These are phyloP conservation scores for Caradrina clavipalpis DNA, from an alignment of 2,888 invertebrate genomes.

Conservation along the genomic window DNA sequence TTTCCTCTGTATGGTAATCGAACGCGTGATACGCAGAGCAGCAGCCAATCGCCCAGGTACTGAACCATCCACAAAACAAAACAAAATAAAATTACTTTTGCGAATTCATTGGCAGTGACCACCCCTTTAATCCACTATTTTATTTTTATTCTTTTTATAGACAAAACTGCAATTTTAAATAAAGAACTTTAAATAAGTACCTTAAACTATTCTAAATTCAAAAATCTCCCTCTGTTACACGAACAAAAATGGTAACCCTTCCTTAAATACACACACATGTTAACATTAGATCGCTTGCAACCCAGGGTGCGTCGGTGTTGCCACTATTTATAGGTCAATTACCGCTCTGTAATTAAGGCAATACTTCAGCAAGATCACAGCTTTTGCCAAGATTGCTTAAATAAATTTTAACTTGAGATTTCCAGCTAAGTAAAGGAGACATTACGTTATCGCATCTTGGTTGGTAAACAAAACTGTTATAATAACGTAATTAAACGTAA, in stretches of 20 bases:
- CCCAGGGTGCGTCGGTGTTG: constrained; percentile 57
- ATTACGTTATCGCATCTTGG: constrained; percentile 62
- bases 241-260: constrained; percentile 32
- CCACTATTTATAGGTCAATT: constrained; percentile 80
- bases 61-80: too few relatives aligned
- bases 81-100: too few relatives aligned
- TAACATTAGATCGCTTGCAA: constrained; percentile 39
- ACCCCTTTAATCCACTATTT: background rate
- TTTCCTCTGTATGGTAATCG: too few relatives aligned
- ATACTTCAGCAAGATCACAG: constrained; percentile 77
- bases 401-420: constrained; percentile 78
- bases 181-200: background rate
- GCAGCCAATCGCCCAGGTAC: too few relatives aligned
- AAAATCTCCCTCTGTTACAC: constrained; percentile 11
- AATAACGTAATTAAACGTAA: constrained; percentile 54
- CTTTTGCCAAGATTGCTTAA: constrained; percentile 77
- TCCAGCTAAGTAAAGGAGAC: constrained; percentile 69
- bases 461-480: constrained; percentile 62
- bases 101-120: background rate
- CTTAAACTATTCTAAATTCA: background rate
- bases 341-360: constrained; percentile 79
- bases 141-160: too few relatives aligned
- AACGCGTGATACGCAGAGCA: too few relatives aligned
- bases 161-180: background rate
- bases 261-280: constrained; percentile 47